Evolutionary conservation across 2,113 vertebrate species (phyloP).

Genomic region (Oophaga pumilio): DNA sequence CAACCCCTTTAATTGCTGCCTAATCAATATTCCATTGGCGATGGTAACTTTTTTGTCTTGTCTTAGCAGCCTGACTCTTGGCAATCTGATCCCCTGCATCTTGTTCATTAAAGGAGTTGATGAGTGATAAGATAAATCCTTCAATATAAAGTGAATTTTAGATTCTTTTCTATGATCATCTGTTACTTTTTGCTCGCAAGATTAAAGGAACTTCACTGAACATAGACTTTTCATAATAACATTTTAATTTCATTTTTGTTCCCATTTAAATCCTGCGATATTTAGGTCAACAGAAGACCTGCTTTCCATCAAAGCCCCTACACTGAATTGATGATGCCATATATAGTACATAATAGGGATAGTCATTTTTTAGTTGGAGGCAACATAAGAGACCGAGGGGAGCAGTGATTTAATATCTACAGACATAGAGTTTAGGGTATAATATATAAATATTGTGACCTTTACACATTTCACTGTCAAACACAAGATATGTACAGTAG

Average conservation of each 20-base stretch:
- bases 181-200: not conserved
- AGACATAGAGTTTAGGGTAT: not conserved
- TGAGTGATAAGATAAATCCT: too few relatives aligned
- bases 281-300: constrained; percentile 7
- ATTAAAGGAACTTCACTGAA: not conserved
- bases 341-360: not conserved
- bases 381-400: constrained; percentile 6
- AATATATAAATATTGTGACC: not conserved
- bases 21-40: too few relatives aligned
- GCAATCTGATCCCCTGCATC: too few relatives aligned
- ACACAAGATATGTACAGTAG: not conserved
- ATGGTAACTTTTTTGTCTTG: too few relatives aligned
- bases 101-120: too few relatives aligned
- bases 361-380: constrained; percentile 18
- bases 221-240: not conserved
- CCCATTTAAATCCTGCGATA: constrained; percentile 2
- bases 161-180: not conserved
- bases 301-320: constrained; percentile 17
- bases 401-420: constrained; percentile 18
- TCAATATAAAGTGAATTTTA: too few relatives aligned
- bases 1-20: too few relatives aligned
- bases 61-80: too few relatives aligned
- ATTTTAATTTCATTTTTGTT: not conserved
- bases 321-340: not conserved
- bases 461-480: not conserved